Base-by-base conservation (phyloP, 2,888 invertebrate genomes). In the Chironomus riparius region DNA sequence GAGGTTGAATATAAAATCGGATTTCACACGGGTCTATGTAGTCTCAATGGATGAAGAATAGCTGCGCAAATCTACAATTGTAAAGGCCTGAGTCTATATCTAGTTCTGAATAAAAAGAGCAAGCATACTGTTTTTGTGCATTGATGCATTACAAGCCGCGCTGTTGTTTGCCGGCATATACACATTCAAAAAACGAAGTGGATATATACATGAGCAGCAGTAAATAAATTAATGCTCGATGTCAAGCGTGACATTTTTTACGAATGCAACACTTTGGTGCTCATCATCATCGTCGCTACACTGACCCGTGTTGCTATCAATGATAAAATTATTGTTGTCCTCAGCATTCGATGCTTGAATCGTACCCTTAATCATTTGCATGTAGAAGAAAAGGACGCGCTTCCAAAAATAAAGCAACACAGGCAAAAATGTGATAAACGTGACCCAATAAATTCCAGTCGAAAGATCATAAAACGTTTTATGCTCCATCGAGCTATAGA, bases 381-480 rank as follows among this genome's bases (percentile, higher is more conserved):
- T 56, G 71, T 61, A 71, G 7, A 50, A 24, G 18, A 48, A 71
- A 56, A 56, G 71, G 56, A 71, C 71, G 28, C 70, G 71, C 2
- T 24, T 61, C 24, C 24, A 70, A 18, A 48, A 48, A 70, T 15
- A 50, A n/a, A 71, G n/a, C 12, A 71, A 24, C 18, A 28, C 71
- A 71, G 71, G 71, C 71, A 71, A 28, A 70, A 24, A 71, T 70
- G 48, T 48, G 22, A 24, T n/a, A 56, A 71, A 56, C 71, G 71
- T 56, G 71, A 71, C 71, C 47, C 47, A 47, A 70, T 70, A 70
- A 71, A 71, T 71, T 56, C 71, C 50, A 56, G 50, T 61, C 56
- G 71, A 56, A 24, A 71, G 56, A 71, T 71, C 71, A 56, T 71
- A 71, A 71, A 71, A 71, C 71, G 56, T 56, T 71, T 71, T 71